Conservation (phyloP, 2,797 vertebrate species). For the Chelonia mydas region DNA sequence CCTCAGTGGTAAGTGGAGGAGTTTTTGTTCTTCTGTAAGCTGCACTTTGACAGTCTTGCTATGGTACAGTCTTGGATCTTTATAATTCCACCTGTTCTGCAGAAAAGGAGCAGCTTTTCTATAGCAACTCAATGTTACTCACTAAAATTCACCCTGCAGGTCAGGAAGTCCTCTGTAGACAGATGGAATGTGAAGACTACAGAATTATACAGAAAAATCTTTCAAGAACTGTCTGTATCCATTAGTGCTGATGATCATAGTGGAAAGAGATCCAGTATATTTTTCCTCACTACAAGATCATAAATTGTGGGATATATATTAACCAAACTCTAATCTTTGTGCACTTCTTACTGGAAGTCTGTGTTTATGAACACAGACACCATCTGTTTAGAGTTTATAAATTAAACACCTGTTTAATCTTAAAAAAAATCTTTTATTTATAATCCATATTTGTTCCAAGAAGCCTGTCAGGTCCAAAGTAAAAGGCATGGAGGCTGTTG, state of each 20-base stretch:
- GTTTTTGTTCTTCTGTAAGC: not conserved
- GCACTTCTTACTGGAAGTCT: slow-evolving; percentile 1
- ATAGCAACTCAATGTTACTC: not conserved
- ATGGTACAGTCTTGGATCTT: not conserved
- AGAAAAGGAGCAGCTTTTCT: slow-evolving; percentile 10
- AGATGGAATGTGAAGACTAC: slow-evolving; percentile 51
- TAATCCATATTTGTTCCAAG: slow-evolving; percentile 40
- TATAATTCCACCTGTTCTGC: slow-evolving; percentile 28
- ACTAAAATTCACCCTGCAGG: slow-evolving; percentile 44
- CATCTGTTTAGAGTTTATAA: slow-evolving; percentile 49
- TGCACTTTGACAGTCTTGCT: slow-evolving; percentile 1
- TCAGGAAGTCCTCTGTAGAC: slow-evolving; percentile 65
- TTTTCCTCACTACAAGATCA: slow-evolving; percentile 6
- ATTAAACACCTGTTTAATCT: slow-evolving; percentile 51
- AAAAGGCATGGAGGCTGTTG: not conserved
- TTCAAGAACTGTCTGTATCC: slow-evolving; percentile 31
- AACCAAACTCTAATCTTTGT: slow-evolving; percentile 14
- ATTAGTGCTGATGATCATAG: not conserved
- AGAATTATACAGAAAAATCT: slow-evolving; percentile 53
- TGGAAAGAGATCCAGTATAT: slow-evolving; percentile 51
- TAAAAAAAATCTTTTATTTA: not conserved
- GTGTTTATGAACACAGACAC: slow-evolving; percentile 42
- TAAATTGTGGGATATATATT: slow-evolving; percentile 13
- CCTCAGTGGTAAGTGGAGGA: not conserved
- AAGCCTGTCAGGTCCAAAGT: slow-evolving; percentile 1